These are phyloP conservation scores for Sebastes nivosus DNA, from an alignment of 2,797 vertebrate species.

Conservation along the genomic window DNA sequence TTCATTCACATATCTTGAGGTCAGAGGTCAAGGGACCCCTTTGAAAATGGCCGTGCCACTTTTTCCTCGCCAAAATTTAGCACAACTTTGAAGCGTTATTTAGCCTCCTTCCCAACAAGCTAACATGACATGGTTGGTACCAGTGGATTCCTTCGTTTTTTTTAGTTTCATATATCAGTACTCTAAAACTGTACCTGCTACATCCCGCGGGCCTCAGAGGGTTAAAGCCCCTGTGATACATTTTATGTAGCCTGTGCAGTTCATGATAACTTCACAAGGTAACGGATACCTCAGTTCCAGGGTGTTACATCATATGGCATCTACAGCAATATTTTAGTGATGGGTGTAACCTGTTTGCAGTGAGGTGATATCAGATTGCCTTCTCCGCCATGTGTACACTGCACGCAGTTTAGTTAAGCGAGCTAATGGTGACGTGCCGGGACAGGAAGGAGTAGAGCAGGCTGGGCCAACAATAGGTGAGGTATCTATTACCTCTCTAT, in stretches of 20 bases:
- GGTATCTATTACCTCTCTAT: constrained; percentile 82
- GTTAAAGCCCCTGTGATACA: background rate
- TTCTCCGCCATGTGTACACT: constrained; percentile 48
- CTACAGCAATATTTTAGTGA: constrained; percentile 27
- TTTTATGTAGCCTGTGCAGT: background rate
- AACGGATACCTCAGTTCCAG: background rate
- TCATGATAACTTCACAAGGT: background rate
- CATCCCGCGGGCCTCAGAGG: fast-evolving
- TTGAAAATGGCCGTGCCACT: no score
- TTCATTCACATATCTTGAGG: no score
- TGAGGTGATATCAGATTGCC: constrained; percentile 48
- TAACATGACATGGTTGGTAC: no score
- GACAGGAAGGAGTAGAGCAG: constrained; percentile 68
- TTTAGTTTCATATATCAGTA: no score
- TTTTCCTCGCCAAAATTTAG: no score
- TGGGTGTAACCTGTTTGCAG: constrained; percentile 31
- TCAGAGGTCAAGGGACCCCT: no score
- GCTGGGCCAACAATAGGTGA: constrained; percentile 65
- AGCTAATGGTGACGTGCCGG: constrained; percentile 54
- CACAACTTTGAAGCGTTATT: no score
- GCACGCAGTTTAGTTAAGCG: constrained; percentile 53
- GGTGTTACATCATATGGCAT: constrained; percentile 23
- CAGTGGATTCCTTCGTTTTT: no score
- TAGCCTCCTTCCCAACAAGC: no score
- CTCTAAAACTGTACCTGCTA: no score